Base-by-base conservation (phyloP, 2,113 vertebrate genomes). In the Zosterops hypoxanthus region DNA sequence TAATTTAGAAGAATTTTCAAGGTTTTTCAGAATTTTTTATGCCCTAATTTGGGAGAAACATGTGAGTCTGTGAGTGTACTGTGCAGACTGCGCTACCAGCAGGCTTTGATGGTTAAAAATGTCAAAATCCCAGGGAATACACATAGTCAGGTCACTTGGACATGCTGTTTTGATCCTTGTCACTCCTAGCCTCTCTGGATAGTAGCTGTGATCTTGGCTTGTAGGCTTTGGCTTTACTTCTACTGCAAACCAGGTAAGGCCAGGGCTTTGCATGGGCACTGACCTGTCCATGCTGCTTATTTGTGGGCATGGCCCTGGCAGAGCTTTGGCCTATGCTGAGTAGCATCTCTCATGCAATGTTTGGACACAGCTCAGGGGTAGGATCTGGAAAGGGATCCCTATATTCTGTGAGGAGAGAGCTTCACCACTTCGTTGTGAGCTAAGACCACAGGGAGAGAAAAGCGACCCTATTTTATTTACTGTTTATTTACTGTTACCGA, bases 21-120 rank as follows among this genome's bases (percentile, higher is more conserved):
- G 22, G 5, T 49, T 87, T 89, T 77, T 17, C 56, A 71, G 56
- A 64, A 56, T n/a, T 0, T 1, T 31, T 55, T 15, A n/a, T 56
- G 53, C 28, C 11, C 17, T 82, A n/a, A 49, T 26, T 33, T 41
- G n/a, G 12, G 42, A 77, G 14, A 50, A 76, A 50, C 15, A 0
- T 0, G 0, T 28, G 12, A 14, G 6, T 47, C 8, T 57, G 14
- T 59, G 29, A 55, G 14, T 8, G 18, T 53, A 12, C 34, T 52
- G 23, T 50, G 24, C 36, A 56, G 63, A 24, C 33, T 55, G 34
- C 1, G 0, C 9, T 61, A 31, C 22, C 24, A 25, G n/a, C 14
- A 49, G 50, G 28, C 9, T 92, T 85, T 25, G 3, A 9, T 16
- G 21, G 23, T 59, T 60, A 39, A 18, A 83, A 88, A 41, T 6